A percentile compares a stretch with the other conserved stretches of the same genome.
phyloP scores from a whole-genome alignment of 2,113 vertebrate genomes.

The Vombatus ursinus region DNA sequence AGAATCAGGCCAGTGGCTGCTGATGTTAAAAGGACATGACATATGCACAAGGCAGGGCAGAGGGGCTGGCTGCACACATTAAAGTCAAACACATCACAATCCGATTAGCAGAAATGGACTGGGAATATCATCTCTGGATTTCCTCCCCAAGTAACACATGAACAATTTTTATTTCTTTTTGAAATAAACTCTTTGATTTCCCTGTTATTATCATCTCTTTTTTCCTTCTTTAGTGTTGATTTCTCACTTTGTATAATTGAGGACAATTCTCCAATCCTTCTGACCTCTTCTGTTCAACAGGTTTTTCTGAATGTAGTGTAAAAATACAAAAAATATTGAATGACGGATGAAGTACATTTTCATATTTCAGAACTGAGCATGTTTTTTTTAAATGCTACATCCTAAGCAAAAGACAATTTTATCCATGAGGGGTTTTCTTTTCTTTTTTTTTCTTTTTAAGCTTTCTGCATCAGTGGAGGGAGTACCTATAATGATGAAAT shows the following conservation, averaged over 20 bases:
- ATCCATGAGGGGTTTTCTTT: conserved; percentile 50
- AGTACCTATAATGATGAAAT: background rate
- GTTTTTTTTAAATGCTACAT: conserved; percentile 5
- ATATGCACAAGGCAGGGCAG: conserved; percentile 90
- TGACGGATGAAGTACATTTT: conserved; percentile 2
- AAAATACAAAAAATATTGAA: conserved; percentile 61
- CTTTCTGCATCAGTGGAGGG: background rate
- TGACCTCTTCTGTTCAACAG: conserved; percentile 55
- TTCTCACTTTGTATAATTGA: conserved; percentile 68
- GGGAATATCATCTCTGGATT: conserved; percentile 58
- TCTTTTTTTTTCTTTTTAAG: background rate
- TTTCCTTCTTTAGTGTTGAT: conserved; percentile 18
- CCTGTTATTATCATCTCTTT: background rate
- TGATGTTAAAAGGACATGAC: conserved; percentile 97
- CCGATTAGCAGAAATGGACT: conserved; percentile 79
- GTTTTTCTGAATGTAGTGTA: conserved; percentile 58
- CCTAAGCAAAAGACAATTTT: conserved; percentile 18
- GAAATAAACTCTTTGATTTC: conserved; percentile 58
- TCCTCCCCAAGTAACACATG: conserved; percentile 63
- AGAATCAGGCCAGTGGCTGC: conserved; percentile 94
- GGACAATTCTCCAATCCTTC: conserved; percentile 65
- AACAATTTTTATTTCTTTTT: conserved; percentile 77
- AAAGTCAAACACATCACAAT: conserved; percentile 87
- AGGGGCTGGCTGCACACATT: conserved; percentile 95
- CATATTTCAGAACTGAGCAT: conserved; percentile 34